Base-by-base conservation (phyloP, 2,888 invertebrate species). In the Catonia carolina region DNA sequence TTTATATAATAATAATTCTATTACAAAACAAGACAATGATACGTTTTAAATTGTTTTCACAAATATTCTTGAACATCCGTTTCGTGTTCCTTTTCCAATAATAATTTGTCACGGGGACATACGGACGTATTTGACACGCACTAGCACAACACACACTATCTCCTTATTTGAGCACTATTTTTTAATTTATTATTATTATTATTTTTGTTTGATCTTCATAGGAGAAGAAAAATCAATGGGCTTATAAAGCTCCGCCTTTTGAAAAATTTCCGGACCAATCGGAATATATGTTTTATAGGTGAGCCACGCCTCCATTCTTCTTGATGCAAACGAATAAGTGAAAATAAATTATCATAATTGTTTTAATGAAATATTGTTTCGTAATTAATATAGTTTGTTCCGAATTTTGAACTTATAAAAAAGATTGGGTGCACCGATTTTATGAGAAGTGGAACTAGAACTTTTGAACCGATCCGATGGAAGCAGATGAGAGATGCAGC, bases 91-190 rank as follows among this genome's bases (percentile, higher is more conserved):
- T 20, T 45, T n/a, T n/a, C n/a, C n/a, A n/a, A n/a, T n/a, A n/a
- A 45, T 45, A 22, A 45, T 17, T 45, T 20, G 45, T 45, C 18
- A 17, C 45, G 22, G n/a, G 8, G 27, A 27, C 27, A 27, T 6
- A 27, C 27, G 27, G 4, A 27, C 27, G 27, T n/a, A 8, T 27
- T 4, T 27, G 8, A 6, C 27, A 55, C 27, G 51, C 57, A 57
- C 57, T 57, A 51, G 45, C 57, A 53, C 53, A 52, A 39, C 52
- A 45, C 45, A 45, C 45, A 53, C 57, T 53, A 57, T 57, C 48
- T 53, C 47, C 47, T 57, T 57, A 53, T 47, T 48, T 52, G 36
- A 20, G 42, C 57, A 42, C 53, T 57, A 53, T 57, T 47, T 50
- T 53, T n/a, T n/a, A n/a, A n/a, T n/a, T n/a, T n/a, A n/a, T n/a